These are phyloP conservation scores for Rhipidura dahli DNA, from an alignment of 2,113 vertebrate species.

Conservation along the genomic window DNA sequence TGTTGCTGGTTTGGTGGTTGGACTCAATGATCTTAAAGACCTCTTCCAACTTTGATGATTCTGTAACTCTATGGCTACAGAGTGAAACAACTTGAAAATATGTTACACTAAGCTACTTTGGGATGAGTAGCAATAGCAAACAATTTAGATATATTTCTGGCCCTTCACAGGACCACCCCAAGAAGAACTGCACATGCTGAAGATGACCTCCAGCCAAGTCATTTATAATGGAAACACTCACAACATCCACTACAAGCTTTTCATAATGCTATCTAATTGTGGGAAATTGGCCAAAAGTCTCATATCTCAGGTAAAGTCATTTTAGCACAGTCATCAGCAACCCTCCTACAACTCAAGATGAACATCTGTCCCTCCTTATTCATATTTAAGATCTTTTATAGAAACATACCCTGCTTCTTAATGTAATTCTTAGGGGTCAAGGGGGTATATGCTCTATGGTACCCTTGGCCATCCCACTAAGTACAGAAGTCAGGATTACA, in stretches of 20 bases:
- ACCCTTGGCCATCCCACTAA: too few relatives aligned
- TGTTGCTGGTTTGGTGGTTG: background rate
- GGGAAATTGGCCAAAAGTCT: background rate
- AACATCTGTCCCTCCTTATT: background rate
- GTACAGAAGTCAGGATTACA: background rate
- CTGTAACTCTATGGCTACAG: background rate
- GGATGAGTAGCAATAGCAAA: background rate
- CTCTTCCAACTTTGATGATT: background rate
- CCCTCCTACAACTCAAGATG: background rate
- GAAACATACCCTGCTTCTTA: background rate
- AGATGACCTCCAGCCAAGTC: background rate
- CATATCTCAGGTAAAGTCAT: background rate
- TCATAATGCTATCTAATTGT: accelerated
- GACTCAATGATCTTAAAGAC: background rate
- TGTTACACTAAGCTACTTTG: background rate
- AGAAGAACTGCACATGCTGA: background rate
- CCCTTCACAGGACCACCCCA: background rate
- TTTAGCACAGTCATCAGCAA: background rate
- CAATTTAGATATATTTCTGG: background rate
- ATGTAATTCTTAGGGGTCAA: background rate
- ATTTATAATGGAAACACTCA: background rate
- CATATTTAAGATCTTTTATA: background rate
- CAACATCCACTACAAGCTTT: background rate
- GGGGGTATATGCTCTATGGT: background rate
- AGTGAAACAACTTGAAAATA: background rate